Evolutionary conservation across 2,113 vertebrate genomes (phyloP).

Genomic region (Procavia capensis): DNA sequence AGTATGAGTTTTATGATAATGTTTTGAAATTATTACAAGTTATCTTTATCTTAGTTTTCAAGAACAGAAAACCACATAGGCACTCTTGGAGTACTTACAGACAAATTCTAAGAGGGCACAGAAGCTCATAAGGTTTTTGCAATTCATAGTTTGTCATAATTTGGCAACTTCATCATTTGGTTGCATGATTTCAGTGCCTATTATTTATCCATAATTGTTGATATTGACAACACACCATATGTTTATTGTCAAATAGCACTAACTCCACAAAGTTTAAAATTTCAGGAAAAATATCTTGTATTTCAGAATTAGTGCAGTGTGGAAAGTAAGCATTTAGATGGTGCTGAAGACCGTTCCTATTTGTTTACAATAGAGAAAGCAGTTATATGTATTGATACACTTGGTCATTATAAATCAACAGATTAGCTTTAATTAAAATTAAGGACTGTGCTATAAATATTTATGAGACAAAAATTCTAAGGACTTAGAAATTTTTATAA

Average conservation of each 20-base stretch:
- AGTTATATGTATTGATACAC: neutral
- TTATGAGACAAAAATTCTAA: neutral
- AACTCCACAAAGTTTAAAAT: neutral
- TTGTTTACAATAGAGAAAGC: neutral
- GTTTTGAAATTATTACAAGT: neutral
- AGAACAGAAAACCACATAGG: neutral
- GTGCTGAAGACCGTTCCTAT: neutral
- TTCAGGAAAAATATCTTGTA: neutral
- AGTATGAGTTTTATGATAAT: neutral
- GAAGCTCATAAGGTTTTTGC: neutral
- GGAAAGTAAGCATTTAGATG: neutral
- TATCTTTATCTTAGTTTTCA: constrained; percentile 29
- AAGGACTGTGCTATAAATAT: too few relatives aligned
- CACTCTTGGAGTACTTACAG: neutral
- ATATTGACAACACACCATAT: neutral
- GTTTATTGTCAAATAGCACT: neutral
- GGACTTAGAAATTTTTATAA: constrained; percentile 33
- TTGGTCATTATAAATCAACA: neutral
- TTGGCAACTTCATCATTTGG: neutral
- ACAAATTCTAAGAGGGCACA: neutral
- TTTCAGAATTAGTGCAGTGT: neutral
- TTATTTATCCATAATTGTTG: neutral
- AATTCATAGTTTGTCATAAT: neutral
- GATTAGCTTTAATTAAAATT: neutral
- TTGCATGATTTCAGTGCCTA: neutral